A percentile compares a stretch with the other conserved stretches of the same genome.
Evolutionary conservation across 92 coral and sea anemone species (phyloP).

Genomic region (Scolanthus callimorphus): DNA sequence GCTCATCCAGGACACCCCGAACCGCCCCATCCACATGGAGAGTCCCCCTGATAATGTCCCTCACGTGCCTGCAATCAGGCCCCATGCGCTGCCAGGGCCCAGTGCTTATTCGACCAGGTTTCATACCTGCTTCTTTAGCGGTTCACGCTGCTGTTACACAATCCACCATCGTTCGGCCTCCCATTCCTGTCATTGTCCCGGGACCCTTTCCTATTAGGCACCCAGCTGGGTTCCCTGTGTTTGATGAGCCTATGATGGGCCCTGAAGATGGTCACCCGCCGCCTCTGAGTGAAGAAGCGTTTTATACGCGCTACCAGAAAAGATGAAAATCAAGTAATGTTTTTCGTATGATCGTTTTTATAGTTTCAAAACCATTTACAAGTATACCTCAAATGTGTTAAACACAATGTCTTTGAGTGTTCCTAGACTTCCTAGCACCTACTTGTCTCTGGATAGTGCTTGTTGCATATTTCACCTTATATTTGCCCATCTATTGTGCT

Average conservation of each 20-base stretch:
- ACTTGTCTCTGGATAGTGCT: no score
- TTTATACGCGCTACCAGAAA: constrained; percentile 44
- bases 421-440: no score
- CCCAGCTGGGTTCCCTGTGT: constrained; percentile 30
- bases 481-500: no score
- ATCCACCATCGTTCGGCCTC: constrained; percentile 38
- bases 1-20: constrained; percentile 12
- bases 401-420: no score
- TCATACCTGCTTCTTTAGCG: constrained; percentile 18
- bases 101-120: constrained; percentile 26
- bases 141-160: constrained; percentile 21
- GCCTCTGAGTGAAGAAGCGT: constrained; percentile 87
- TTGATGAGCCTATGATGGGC: constrained; percentile 16
- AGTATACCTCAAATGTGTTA: no score
- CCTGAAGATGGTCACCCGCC: constrained; percentile 43
- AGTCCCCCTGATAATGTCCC: constrained; percentile 71
- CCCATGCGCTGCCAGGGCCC: constrained; percentile 32
- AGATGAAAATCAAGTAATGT: constrained; percentile 33
- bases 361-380: no score
- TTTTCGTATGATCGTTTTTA: no score
- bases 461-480: no score
- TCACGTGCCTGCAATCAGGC: constrained; percentile 63
- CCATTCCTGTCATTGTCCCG: constrained; percentile 27
- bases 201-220: constrained; percentile 33
- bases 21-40: constrained; percentile 37